These are phyloP conservation scores for Chionoecetes opilio DNA, from an alignment of 1,140 invertebrate genomes.

Conservation along the genomic window DNA sequence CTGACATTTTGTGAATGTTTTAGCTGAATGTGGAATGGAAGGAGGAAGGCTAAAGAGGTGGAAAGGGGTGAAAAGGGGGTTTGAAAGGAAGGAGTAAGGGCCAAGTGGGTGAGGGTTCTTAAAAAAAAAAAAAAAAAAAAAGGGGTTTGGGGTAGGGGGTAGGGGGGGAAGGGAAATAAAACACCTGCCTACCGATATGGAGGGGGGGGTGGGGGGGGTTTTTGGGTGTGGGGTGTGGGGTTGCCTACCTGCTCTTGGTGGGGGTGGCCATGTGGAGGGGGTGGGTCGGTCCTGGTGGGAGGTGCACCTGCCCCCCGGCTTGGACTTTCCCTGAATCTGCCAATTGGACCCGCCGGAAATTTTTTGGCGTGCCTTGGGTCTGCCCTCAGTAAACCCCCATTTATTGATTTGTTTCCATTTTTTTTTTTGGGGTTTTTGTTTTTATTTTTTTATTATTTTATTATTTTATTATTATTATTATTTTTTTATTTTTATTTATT, in stretches of 20 bases:
- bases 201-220: background rate
- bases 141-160: too few relatives aligned
- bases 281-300: slow-evolving; percentile 71
- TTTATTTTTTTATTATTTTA: background rate
- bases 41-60: background rate
- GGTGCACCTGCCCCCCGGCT: slow-evolving; percentile 42
- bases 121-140: too few relatives aligned
- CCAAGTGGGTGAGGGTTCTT: too few relatives aligned
- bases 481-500: background rate
- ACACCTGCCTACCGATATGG: background rate
- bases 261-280: slow-evolving; percentile 46
- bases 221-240: too few relatives aligned
- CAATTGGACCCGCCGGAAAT: slow-evolving; percentile 47
- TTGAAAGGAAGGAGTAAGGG: background rate
- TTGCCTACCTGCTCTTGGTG: slow-evolving; percentile 70
- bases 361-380: background rate
- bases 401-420: background rate
- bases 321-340: slow-evolving; percentile 71
- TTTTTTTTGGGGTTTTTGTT: too few relatives aligned
- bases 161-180: too few relatives aligned
- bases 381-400: background rate
- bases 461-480: slow-evolving; percentile 6
- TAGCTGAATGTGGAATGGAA: background rate
- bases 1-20: background rate
- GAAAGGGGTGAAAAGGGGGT: background rate